A percentile compares a stretch with the other conserved stretches of the same genome.
These are phyloP conservation scores for Salpingus planirostris DNA, from an alignment of 2,888 invertebrate species.

Conservation along the genomic window DNA sequence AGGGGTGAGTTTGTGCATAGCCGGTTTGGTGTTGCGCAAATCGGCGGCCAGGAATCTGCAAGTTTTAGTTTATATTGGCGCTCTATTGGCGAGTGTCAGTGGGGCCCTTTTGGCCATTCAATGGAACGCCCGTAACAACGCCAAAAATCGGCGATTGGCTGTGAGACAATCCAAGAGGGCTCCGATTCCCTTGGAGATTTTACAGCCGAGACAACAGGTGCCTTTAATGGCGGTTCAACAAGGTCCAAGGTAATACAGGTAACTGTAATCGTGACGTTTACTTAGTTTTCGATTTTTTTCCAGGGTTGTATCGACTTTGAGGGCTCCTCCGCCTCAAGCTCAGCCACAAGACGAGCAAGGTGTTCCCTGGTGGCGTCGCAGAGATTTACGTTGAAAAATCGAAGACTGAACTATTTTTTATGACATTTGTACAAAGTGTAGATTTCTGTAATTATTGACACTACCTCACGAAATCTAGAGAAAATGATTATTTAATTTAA, in stretches of 20 bases:
- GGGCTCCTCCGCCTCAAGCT: conserved; percentile 3
- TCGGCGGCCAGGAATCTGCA: conserved; percentile 57
- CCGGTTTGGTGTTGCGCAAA: conserved; percentile 53
- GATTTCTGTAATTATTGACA: no score
- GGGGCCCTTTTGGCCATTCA: conserved; percentile 54
- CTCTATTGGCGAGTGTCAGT: conserved; percentile 54
- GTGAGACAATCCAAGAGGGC: conserved; percentile 29
- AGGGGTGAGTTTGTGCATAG: conserved; percentile 56
- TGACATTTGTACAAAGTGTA: no score
- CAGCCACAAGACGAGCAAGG: conserved; percentile 34
- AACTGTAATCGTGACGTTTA: no score
- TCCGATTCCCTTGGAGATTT: conserved; percentile 32
- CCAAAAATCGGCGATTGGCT: conserved; percentile 30
- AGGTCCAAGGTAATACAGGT: conserved; percentile 19
- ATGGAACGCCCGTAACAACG: conserved; percentile 45
- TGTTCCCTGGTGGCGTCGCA: conserved; percentile 42
- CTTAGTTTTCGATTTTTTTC: no score
- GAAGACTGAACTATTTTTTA: no score
- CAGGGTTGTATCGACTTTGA: conserved; percentile 6
- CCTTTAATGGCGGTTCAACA: conserved; percentile 19
- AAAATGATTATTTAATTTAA: no score
- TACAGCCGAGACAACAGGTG: conserved; percentile 20
- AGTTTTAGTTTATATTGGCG: conserved; percentile 57
- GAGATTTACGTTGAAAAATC: no score
- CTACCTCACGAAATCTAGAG: no score